phyloP scores from a whole-genome alignment of 30 jellyfish, hydroid and myxozoan species.

The Aurelia sp. region DNA sequence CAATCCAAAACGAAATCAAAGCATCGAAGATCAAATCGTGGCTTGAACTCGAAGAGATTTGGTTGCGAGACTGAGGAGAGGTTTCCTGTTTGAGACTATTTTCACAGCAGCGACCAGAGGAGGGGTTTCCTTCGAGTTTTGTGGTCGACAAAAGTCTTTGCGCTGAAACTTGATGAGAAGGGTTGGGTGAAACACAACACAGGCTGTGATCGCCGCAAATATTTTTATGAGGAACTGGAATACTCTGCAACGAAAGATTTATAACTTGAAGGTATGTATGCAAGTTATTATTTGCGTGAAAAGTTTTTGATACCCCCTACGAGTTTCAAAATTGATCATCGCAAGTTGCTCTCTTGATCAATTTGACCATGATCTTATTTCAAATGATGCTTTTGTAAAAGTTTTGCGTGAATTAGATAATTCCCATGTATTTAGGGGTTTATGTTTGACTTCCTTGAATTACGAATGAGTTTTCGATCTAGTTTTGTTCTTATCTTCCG shows the following conservation, averaged over 20 bases:
- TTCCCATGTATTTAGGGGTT: background rate
- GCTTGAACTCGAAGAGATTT: background rate
- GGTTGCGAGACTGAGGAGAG: background rate
- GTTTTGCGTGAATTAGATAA: too few relatives aligned
- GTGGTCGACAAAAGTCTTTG: background rate
- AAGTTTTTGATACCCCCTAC: background rate
- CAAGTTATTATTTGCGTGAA: too few relatives aligned
- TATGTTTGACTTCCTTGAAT: conserved; percentile 27
- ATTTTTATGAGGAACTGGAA: too few relatives aligned
- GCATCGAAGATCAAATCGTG: too few relatives aligned
- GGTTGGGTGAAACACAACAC: conserved; percentile 1
- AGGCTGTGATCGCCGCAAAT: too few relatives aligned
- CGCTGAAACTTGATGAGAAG: background rate
- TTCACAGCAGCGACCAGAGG: conserved; percentile 59
- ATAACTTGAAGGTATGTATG: too few relatives aligned
- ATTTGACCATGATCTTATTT: too few relatives aligned
- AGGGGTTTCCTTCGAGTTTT: conserved; percentile 76
- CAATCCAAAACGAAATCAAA: too few relatives aligned
- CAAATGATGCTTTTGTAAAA: too few relatives aligned
- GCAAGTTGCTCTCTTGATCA: too few relatives aligned
- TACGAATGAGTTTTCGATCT: conserved; percentile 6
- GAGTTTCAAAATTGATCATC: background rate
- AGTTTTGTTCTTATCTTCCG: background rate
- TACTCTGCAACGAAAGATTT: too few relatives aligned
- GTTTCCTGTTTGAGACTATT: conserved; percentile 24